Evolutionary conservation across 2,797 vertebrate genomes (phyloP), one percentile per base, ranked within the genome.

Genomic region (Lepus oiostolus): DNA sequence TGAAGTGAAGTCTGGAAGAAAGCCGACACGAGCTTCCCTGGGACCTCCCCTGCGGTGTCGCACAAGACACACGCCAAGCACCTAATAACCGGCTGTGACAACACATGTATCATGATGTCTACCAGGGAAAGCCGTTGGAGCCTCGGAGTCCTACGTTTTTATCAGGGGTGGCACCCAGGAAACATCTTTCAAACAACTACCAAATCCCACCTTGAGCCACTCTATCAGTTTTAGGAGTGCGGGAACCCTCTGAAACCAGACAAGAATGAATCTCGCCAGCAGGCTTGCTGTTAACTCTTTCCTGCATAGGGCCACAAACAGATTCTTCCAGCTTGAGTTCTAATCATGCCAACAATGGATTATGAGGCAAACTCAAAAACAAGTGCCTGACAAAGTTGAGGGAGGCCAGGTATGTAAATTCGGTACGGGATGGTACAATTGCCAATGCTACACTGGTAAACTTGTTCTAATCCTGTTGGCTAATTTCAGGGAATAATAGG

Each of bases 401-500:
- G 35, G 22, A 91, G n/a, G 26, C 0, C 54, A 65, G 19, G 5
- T 90, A 60, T 71, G 30, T n/a, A 16, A 52, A 91, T 58, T 77
- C 0, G 70, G 19, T 58, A 16, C 54, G 83, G 54, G 28, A 30
- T 16, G 47, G 38, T 67, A 50, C 10, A 22, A 22, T 63, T 24
- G 52, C 30, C 79, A 87, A n/a, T 60, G 91, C 52, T 79, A 47
- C 35, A 82, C 30, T 42, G 50, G 81, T 54, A 85, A 54, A 75
- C 90, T n/a, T 95, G 62, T 87, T 92, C 68, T 92, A 94, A 76
- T 42, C 58, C 63, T 90, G 30, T 91, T 6, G 3, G 50, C 68
- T 95, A 93, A 95, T 91, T 93, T 94, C 81, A 96, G 26, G 50
- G 79, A 85, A 47, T 22, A 88, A 54, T n/a, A 89, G 19, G 60